Evolutionary conservation across 2,797 vertebrate species (phyloP).

Genomic region (Odontamblyopus rebecca): DNA sequence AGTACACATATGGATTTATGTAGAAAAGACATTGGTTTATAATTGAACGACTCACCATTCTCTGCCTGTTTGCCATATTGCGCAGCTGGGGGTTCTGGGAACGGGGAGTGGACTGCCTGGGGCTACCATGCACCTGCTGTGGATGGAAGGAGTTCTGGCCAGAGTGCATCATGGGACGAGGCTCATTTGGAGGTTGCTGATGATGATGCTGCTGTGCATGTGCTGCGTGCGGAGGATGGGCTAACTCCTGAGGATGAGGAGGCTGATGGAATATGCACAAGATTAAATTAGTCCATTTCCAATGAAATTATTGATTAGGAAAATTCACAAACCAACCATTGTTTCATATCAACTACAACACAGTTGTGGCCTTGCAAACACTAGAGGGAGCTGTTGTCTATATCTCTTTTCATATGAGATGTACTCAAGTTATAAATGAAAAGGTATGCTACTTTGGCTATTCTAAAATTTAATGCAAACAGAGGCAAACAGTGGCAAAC

Average conservation of each 20-base stretch:
- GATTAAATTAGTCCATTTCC: background rate
- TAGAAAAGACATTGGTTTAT: slow-evolving; percentile 31
- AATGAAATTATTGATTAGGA: background rate
- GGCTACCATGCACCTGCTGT: slow-evolving; percentile 81
- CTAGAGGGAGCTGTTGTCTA: slow-evolving; percentile 78
- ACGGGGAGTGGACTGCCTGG: slow-evolving; percentile 81
- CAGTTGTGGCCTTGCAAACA: slow-evolving; percentile 46
- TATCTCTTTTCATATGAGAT: slow-evolving; percentile 21
- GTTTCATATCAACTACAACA: slow-evolving; percentile 8
- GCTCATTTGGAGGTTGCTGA: slow-evolving; percentile 72
- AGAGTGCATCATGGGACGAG: slow-evolving; percentile 87
- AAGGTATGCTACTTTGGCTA: background rate
- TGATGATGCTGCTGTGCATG: slow-evolving; percentile 79
- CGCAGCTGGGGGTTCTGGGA: slow-evolving; percentile 80
- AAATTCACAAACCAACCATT: background rate
- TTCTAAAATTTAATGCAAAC: background rate
- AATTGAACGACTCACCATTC: slow-evolving; percentile 81
- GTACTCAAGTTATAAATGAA: background rate
- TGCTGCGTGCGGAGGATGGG: slow-evolving; percentile 83
- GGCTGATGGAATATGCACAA: slow-evolving; percentile 82
- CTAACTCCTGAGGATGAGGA: slow-evolving; percentile 71
- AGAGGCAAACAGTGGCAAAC: background rate
- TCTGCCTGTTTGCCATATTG: slow-evolving; percentile 79
- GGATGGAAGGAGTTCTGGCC: slow-evolving; percentile 89
- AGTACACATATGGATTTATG: slow-evolving; percentile 4